A percentile compares a stretch with the other conserved stretches of the same genome.
Conservation (phyloP, 2,797 vertebrate species). For the Coregonus ussuriensis region DNA sequence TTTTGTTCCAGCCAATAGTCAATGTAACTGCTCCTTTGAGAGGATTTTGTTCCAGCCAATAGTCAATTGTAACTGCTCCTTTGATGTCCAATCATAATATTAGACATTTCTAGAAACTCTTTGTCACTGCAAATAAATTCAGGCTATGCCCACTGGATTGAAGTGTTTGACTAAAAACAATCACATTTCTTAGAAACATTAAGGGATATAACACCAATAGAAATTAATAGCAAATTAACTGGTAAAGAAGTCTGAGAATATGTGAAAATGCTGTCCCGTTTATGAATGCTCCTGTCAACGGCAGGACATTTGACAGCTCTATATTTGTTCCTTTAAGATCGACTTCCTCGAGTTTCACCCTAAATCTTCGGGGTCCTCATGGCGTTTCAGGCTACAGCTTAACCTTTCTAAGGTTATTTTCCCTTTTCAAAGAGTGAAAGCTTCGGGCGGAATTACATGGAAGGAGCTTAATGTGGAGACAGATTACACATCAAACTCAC, state of each 20-base stretch:
- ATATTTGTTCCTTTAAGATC: constrained; percentile 22
- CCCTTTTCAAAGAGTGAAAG: constrained; percentile 29
- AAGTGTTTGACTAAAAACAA: constrained; percentile 12
- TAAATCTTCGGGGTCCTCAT: constrained; percentile 34
- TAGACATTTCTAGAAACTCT: neutral
- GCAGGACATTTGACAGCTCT: constrained; percentile 43
- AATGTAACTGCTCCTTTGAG: neutral
- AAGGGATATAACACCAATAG: constrained; percentile 3
- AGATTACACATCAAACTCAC: constrained; percentile 32
- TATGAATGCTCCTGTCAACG: constrained; percentile 41
- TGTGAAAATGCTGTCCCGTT: constrained; percentile 24
- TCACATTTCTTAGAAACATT: constrained; percentile 5
- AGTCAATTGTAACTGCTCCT: neutral
- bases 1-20: constrained; percentile 14
- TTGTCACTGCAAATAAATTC: constrained; percentile 8
- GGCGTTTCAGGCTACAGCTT: constrained; percentile 27
- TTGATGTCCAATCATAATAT: constrained; percentile 18
- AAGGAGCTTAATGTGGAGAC: constrained; percentile 29
- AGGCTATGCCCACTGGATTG: neutral
- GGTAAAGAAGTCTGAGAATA: constrained; percentile 1
- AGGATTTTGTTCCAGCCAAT: constrained; percentile 14
- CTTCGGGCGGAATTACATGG: constrained; percentile 28
- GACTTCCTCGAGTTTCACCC: constrained; percentile 41
- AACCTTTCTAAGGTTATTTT: constrained; percentile 37
- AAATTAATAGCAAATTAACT: constrained; percentile 22